phyloP scores from a whole-genome alignment of 2,113 vertebrate species.

The Regulus satrapa region DNA sequence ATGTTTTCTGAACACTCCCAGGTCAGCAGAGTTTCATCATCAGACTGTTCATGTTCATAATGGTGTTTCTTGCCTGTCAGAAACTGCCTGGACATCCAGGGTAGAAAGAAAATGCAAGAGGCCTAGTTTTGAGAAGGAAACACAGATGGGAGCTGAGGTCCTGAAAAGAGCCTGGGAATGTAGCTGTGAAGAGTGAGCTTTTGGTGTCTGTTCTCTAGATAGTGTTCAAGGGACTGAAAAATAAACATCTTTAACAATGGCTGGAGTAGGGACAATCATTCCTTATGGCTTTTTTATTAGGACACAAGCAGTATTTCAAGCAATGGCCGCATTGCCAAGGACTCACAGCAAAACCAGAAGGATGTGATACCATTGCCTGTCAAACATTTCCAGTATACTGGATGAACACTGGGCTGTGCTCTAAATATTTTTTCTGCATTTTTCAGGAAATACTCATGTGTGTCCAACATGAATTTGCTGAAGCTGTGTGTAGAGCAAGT shows the following conservation, averaged over 20 bases:
- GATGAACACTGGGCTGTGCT: not conserved
- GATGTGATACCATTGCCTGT: not conserved
- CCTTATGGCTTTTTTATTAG: not conserved
- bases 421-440: not conserved
- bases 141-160: not conserved
- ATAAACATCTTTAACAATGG: not conserved
- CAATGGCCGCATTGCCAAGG: not conserved
- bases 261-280: not conserved
- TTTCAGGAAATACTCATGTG: fast-evolving
- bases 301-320: not conserved
- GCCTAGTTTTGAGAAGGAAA: not conserved
- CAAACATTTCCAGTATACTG: not conserved
- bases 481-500: not conserved
- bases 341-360: not conserved
- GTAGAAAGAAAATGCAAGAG: not conserved
- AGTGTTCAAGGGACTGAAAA: not conserved
- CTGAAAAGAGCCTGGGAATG: not conserved
- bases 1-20: not conserved
- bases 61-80: not conserved
- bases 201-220: not conserved
- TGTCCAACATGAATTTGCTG: not conserved
- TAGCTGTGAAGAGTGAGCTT: not conserved
- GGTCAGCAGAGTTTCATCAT: not conserved
- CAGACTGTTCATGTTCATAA: not conserved
- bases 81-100: not conserved